Evolutionary conservation across 2,797 vertebrate genomes (phyloP), one percentile per base, ranked within the genome.

Genomic region (Micropoecilia bifurca): DNA sequence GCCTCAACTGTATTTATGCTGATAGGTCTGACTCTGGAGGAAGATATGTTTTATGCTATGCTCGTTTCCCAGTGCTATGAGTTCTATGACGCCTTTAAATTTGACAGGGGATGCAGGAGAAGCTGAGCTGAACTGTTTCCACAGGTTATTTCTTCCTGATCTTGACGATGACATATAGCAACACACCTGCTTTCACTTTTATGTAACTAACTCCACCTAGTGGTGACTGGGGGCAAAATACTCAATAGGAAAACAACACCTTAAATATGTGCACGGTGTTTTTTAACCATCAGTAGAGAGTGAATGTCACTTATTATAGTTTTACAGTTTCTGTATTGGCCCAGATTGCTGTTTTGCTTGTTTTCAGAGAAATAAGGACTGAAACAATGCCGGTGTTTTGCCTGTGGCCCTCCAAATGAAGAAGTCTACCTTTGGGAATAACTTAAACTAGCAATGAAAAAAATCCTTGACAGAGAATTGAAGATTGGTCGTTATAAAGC

Each of bases 191-290:
- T 72, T n/a, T 4, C 0, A 16, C 20, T 71, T 72, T 46, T 57
- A 71, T 8, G 77, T 9, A 22, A 20, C 77, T 76, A 7, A 0
- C 85, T 55, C 82, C 85, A 79, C 71, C 87, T 87, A 55, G 83
- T 83, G 84, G 83, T 33, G 13, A 8, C 9, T 33, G 20, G 25
- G 61, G 4, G 63, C 3, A 28, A 28, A 46, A n/a, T 13, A 45
- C 12, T 66, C 6, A 36, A 9, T 18, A 5, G 18, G 8, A 41
- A 53, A 53, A 55, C 7, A 16, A 10, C 5, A 0, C 9, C 36
- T 55, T 55, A 41, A 55, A 20, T 14, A 16, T 75, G 25, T 59
- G 41, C 25, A 43, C 30, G 4, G 4, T 10, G 39, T 2, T 1
- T 20, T 69, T 13, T 13, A 3, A 53, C 22, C 36, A 43, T 69